Conservation (phyloP, 2,888 invertebrate genomes). For the Tenthredo notha region DNA sequence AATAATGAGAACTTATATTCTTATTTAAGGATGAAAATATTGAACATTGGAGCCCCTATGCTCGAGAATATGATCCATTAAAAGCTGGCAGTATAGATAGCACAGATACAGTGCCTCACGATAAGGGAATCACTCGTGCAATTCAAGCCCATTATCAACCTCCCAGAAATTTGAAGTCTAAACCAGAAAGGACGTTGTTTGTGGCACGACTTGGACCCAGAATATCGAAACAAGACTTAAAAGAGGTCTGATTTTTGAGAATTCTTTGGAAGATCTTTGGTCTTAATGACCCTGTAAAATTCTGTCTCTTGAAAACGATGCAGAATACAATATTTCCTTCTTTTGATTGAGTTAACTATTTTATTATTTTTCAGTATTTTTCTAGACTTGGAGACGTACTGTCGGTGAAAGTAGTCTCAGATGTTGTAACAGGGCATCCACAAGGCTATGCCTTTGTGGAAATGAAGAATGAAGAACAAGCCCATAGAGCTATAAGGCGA, state of each 20-base stretch:
- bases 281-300: background rate
- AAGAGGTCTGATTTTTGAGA: constrained; percentile 70
- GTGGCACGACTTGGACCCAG: constrained; percentile 86
- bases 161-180: constrained; percentile 84
- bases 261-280: background rate
- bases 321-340: background rate
- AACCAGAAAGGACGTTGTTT: constrained; percentile 87
- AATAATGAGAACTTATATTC: background rate
- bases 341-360: constrained; percentile 9
- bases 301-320: background rate
- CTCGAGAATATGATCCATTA: constrained; percentile 87
- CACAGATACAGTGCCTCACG: constrained; percentile 91
- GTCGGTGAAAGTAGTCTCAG: constrained; percentile 82
- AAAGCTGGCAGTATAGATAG: constrained; percentile 93
- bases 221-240: constrained; percentile 82
- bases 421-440: constrained; percentile 91
- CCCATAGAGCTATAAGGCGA: constrained; percentile 82
- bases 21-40: constrained; percentile 55
- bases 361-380: constrained; percentile 82
- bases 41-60: constrained; percentile 80
- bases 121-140: constrained; percentile 88
- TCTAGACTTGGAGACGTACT: constrained; percentile 83
- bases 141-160: constrained; percentile 84
- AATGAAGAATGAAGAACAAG: constrained; percentile 83
- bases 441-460: constrained; percentile 94